Percentiles rank a stretch among this genome's conserved stretches.
phyloP scores from a whole-genome alignment of 2,888 invertebrate species.

The Phaedon cochleariae region DNA sequence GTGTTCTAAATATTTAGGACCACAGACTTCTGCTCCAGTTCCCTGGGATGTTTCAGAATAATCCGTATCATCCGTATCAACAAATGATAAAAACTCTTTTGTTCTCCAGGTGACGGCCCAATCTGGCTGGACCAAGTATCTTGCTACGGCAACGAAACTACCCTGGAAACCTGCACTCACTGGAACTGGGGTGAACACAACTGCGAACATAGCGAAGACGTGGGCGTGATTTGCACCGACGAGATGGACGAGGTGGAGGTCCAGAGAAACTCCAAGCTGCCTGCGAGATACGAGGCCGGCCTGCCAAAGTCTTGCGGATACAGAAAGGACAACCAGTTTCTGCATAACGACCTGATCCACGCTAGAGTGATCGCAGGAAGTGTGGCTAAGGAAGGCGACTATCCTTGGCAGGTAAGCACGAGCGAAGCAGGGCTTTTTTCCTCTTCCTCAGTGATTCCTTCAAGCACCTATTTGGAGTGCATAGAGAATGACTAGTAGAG shows the following conservation, averaged over 20 bases:
- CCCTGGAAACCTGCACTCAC: conserved; percentile 71
- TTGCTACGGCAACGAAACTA: conserved; percentile 73
- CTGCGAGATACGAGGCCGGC: conserved; percentile 10
- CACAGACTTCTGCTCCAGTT: too few species aligned
- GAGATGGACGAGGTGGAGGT: conserved; percentile 52
- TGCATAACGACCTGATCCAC: conserved; percentile 60
- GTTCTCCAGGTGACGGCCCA: conserved; percentile 65
- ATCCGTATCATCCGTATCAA: too few species aligned
- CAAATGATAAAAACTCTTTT: background rate
- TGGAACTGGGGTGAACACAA: conserved; percentile 76
- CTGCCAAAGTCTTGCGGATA: conserved; percentile 63
- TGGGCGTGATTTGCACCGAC: conserved; percentile 62
- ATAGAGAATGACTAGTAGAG: too few species aligned
- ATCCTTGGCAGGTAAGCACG: conserved; percentile 76
- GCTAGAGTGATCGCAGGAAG: conserved; percentile 71
- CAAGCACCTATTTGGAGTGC: too few species aligned
- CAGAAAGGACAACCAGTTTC: conserved; percentile 62
- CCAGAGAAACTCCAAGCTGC: conserved; percentile 40
- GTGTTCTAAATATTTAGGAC: too few species aligned
- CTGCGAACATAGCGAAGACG: conserved; percentile 78
- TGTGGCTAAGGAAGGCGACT: conserved; percentile 70
- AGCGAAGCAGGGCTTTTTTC: too few species aligned
- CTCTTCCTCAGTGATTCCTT: too few species aligned
- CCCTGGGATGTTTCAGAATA: too few species aligned
- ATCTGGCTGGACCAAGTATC: conserved; percentile 77